Base-by-base conservation (phyloP, 2,797 vertebrate genomes). In the Acanthurus lineatus region DNA sequence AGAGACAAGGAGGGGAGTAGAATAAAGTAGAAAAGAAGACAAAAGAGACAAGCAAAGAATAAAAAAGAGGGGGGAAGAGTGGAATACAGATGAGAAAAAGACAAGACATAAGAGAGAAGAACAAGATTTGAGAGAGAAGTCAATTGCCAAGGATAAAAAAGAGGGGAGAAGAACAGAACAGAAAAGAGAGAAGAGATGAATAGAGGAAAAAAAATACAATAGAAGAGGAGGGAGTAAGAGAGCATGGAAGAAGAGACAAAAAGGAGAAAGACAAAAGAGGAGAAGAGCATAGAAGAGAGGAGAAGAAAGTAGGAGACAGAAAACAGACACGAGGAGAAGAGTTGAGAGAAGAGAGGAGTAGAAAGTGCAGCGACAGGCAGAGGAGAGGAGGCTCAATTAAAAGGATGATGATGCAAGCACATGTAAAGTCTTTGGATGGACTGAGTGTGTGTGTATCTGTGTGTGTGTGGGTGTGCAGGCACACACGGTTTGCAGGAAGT, bases 371-470 rank as follows among this genome's bases (percentile, higher is more conserved):
- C 59, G 48, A 77, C 42, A 66, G 69, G 75, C 79, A 57, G 80
- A 73, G 63, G 48, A 62, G 72, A 81, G 65, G 83, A 85, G 84
- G 78, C 49, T 75, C 66, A 91, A 92, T 90, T 91, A 88, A 83
- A 79, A 70, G 76, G 76, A 77, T 61, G 84, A 87, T 93, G 91
- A 92, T 92, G 92, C 84, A 92, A 93, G 91, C 69, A 81, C 78
- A 77, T 90, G 91, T 73, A 92, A 92, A 86, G 79, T 80, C 63
- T 78, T 60, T 56, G 73, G 57, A 67, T 16, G 9, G 69, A 66
- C 71, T 57, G 65, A 5, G 17, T 44, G 63, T 81, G 63, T 35
- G 42, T 32, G 15, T 40, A 61, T 82, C 60, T 35, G 47, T 38
- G 67, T 25, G 15, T 35, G 63, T 81, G 63, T 38, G 48, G 28